A percentile compares a stretch with the other conserved stretches of the same genome.
These are phyloP conservation scores for Pomacea maculata DNA, from an alignment of 1,140 invertebrate genomes.

Conservation along the genomic window DNA sequence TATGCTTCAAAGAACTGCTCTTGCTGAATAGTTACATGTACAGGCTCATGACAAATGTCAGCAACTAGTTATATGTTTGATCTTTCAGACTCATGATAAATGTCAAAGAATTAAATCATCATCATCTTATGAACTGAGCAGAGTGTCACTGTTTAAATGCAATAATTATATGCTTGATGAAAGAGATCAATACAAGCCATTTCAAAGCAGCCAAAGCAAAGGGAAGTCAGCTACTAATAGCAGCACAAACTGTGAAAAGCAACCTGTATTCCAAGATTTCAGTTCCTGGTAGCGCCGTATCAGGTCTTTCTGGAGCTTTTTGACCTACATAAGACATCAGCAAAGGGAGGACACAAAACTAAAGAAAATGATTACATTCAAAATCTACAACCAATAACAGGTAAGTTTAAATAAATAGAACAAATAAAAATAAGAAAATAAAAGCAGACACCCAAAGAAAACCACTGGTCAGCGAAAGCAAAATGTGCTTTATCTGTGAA, in stretches of 20 bases:
- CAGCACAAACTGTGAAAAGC: conserved; percentile 15
- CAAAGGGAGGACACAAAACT: conserved; percentile 2
- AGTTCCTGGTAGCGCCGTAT: conserved; percentile 55
- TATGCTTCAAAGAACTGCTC: no score
- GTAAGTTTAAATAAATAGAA: not conserved
- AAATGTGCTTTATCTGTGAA: not conserved
- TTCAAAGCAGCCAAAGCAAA: conserved; percentile 1
- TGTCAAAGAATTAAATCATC: no score
- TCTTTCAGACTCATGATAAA: no score
- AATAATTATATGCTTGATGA: no score
- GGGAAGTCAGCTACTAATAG: conserved; percentile 8
- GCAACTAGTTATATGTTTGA: no score
- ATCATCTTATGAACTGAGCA: no score
- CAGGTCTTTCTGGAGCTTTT: conserved; percentile 54
- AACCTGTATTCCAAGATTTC: conserved; percentile 59
- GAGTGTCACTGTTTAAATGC: no score
- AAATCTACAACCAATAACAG: not conserved
- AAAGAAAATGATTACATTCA: conserved; percentile 6
- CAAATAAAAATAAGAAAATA: not conserved
- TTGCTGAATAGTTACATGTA: no score
- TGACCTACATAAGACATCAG: conserved; percentile 43
- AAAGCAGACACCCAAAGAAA: not conserved
- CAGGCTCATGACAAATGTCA: no score
- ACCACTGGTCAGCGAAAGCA: not conserved
- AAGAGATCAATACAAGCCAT: not conserved